Conservation (phyloP, 2,888 invertebrate species). For the Synanthedon formicaeformis region DNA sequence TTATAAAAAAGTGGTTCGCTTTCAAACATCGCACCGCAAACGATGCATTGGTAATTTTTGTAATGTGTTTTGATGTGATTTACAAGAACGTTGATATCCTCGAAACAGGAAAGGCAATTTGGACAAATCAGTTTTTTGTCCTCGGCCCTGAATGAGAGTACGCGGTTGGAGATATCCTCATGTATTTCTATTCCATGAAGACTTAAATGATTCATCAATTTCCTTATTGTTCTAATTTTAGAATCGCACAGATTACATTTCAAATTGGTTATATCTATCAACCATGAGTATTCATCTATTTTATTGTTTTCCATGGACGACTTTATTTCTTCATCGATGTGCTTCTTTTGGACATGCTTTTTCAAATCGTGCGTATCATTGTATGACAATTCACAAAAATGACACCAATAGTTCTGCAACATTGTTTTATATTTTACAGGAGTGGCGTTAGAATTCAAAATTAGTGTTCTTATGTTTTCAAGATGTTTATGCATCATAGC, state of each 20-base stretch:
- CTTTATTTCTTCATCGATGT: slow-evolving; percentile 7
- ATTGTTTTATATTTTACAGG: slow-evolving; percentile 4
- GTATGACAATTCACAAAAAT: background rate
- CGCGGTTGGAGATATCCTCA: slow-evolving; percentile 40
- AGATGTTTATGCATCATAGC: background rate
- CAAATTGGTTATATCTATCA: slow-evolving; percentile 38
- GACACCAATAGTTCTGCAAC: slow-evolving; percentile 1
- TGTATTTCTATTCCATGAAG: slow-evolving; percentile 32
- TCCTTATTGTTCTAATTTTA: slow-evolving; percentile 22
- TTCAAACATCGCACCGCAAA: slow-evolving; percentile 15
- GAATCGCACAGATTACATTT: slow-evolving; percentile 31
- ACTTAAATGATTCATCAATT: slow-evolving; percentile 36
- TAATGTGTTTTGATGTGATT: slow-evolving; percentile 1
- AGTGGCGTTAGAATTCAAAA: slow-evolving; percentile 23
- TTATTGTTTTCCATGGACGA: slow-evolving; percentile 13
- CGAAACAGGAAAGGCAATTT: slow-evolving; percentile 17
- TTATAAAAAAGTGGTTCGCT: slow-evolving; percentile 14
- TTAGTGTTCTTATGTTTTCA: background rate
- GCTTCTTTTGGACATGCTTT: background rate
- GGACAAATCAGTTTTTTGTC: slow-evolving; percentile 20
- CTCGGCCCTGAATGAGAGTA: slow-evolving; percentile 29
- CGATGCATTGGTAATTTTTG: slow-evolving; percentile 2
- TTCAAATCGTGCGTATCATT: background rate
- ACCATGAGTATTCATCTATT: slow-evolving; percentile 33
- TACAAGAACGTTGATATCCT: slow-evolving; percentile 13